Conservation (phyloP, 2,888 invertebrate species). For the Ischnus inquisitorius region DNA sequence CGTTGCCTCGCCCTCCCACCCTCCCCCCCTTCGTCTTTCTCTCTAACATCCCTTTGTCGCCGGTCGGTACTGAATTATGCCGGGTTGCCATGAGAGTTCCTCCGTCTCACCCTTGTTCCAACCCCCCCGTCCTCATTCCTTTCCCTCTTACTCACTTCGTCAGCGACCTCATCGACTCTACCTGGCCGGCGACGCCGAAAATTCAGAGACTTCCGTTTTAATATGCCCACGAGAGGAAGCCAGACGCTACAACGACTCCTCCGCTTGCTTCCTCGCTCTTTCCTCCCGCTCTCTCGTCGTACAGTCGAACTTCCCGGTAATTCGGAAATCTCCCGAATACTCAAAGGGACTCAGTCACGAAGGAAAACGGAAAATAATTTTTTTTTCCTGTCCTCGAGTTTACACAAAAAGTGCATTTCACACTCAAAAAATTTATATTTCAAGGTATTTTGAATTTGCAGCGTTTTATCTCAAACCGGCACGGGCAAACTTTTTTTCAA, state of each 20-base stretch:
- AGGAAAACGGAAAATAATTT: too few species aligned
- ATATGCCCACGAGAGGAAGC: slow-evolving; percentile 61
- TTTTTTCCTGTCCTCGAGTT: too few species aligned
- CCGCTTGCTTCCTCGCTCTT: slow-evolving; percentile 18
- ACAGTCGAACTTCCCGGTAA: too few species aligned
- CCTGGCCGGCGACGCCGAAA: slow-evolving; percentile 61
- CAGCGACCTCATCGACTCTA: slow-evolving; percentile 43
- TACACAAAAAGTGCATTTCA: too few species aligned
- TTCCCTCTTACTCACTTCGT: slow-evolving; percentile 20
- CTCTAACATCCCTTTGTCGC: slow-evolving; percentile 61
- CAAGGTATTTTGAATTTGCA: too few species aligned
- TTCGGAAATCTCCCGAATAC: not conserved
- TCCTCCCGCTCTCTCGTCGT: not conserved
- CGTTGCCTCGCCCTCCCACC: not conserved
- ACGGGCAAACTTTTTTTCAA: too few species aligned
- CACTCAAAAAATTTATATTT: too few species aligned
- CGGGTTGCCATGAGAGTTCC: slow-evolving; percentile 42
- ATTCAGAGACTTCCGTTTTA: slow-evolving; percentile 68
- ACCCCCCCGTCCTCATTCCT: slow-evolving; percentile 14
- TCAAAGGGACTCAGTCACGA: too few species aligned
- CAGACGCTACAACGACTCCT: slow-evolving; percentile 25
- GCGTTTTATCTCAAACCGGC: too few species aligned
- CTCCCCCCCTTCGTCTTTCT: slow-evolving; percentile 37
- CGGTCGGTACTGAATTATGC: slow-evolving; percentile 65
- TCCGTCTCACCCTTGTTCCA: slow-evolving; percentile 30